Evolutionary conservation across 64 coral and sea anemone species (phyloP), one percentile per base, ranked within the genome.

Genomic region (Hydrozoanthus tunicans): DNA sequence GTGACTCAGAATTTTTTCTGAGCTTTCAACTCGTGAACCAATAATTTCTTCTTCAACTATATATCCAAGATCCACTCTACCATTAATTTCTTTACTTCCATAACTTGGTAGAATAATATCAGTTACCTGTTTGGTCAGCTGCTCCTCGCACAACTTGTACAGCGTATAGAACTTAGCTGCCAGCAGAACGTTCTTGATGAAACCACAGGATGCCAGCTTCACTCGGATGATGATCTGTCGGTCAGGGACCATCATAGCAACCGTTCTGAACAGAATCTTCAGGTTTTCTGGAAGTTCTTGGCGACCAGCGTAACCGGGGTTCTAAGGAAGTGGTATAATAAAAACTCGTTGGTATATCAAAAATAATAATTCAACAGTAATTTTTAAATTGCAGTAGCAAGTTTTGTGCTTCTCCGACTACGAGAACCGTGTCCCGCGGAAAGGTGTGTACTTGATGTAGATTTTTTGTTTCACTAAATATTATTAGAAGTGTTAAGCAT

Each of bases 211-310:
- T 4, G 96, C 96, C 5, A 98, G 86, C 67, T 98, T 98, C 10
- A 98, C 96, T 73, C 96, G 91, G 58, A 98, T 98, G 66, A 98
- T 98, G 89, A 98, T 98, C 92, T 98, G 96, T 79, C 96, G 63
- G 78, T 98, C 96, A 25, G 96, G 96, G 11, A 98, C 96, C 96
- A 98, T 98, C 96, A 98, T 98, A 15, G 96, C 96, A 0, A 98
- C 96, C 0, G 96, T 98, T 24, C 96, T 91, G 66, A 98, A 98
- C 90, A 95, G 83, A 81, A 98, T 98, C 94, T 98, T 98, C 66
- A 98, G 86, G 71, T 98, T 98, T 64, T 98, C 96, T 83, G 96
- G 96, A 15, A 98, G 68, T 77, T 98, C 96, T 78, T 98, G 96
- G 7, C 96, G 94, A 4, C 96, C 96, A 73, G 96, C 96, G 77